Conservation (phyloP, 2,888 invertebrate species). For the Agrotis ipsilon region DNA sequence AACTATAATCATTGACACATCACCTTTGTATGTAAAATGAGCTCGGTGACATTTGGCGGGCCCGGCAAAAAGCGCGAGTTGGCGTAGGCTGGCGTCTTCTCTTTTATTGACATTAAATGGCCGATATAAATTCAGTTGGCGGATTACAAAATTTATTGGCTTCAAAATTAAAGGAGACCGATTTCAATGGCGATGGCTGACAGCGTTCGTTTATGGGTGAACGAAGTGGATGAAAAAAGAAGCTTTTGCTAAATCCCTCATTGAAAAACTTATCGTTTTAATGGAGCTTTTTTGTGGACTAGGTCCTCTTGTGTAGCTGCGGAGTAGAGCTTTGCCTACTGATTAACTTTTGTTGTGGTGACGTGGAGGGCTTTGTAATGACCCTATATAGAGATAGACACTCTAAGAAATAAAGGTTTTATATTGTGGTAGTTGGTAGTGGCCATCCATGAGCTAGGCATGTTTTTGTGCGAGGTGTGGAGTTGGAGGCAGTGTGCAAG, state of each 20-base stretch:
- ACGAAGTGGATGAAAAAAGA: constrained; percentile 77
- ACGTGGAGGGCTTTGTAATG: constrained; percentile 48
- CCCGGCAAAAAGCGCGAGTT: constrained; percentile 77
- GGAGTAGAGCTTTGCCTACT: constrained; percentile 61
- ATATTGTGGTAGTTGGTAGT: constrained; percentile 37
- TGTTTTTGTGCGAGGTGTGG: constrained; percentile 46
- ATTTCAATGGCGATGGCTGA: constrained; percentile 88
- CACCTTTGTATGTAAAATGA: constrained; percentile 89
- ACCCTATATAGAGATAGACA: constrained; percentile 43
- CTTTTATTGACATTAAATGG: constrained; percentile 89
- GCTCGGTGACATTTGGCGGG: constrained; percentile 77
- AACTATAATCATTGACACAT: constrained; percentile 81
- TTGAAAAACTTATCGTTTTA: constrained; percentile 82
- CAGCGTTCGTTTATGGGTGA: constrained; percentile 85
- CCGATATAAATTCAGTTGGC: constrained; percentile 89
- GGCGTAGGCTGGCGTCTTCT: constrained; percentile 73
- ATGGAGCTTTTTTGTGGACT: constrained; percentile 73
- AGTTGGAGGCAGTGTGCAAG: constrained; percentile 44
- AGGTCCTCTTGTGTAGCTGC: constrained; percentile 43
- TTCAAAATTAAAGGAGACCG: constrained; percentile 90
- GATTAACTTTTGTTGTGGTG: constrained; percentile 53
- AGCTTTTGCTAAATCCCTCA: constrained; percentile 74
- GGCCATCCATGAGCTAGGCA: constrained; percentile 34
- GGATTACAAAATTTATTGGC: constrained; percentile 90
- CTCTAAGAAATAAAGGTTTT: constrained; percentile 43